phyloP scores from a whole-genome alignment of 2,797 vertebrate genomes.

The Crypturellus tataupa region DNA sequence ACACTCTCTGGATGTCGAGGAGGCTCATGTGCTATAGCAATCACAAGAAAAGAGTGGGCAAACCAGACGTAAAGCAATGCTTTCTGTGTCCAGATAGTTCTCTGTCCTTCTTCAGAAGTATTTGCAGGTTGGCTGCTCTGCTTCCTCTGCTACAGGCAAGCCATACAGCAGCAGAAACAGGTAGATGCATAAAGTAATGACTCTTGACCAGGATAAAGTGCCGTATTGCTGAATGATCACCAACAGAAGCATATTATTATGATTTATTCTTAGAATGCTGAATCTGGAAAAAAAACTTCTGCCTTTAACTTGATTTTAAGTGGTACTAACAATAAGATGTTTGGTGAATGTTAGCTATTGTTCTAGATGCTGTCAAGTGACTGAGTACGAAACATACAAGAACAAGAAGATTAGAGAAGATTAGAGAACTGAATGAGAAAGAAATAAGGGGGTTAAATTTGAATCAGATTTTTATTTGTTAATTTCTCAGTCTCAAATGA shows the following conservation, averaged over 20 bases:
- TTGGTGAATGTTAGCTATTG: neutral
- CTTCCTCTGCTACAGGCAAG: neutral
- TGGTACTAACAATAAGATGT: neutral
- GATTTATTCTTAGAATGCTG: neutral
- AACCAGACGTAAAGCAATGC: neutral
- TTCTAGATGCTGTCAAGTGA: too few species aligned
- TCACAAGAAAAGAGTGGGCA: accelerated
- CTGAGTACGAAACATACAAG: too few species aligned
- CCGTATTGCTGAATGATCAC: neutral
- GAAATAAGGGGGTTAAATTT: neutral
- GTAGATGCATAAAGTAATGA: neutral
- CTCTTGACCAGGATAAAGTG: neutral
- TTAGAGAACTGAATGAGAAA: neutral
- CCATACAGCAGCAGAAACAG: neutral
- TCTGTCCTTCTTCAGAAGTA: neutral
- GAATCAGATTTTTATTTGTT: neutral
- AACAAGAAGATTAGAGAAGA: neutral
- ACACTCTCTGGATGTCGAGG: neutral
- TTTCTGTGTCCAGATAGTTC: neutral
- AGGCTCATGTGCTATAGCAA: accelerated
- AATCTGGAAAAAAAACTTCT: neutral
- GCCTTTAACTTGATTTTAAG: neutral
- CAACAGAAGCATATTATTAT: neutral
- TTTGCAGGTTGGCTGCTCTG: neutral
- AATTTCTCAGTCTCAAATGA: neutral